Evolutionary conservation across 1,140 invertebrate species (phyloP).

Genomic region (Micrasema minimum): DNA sequence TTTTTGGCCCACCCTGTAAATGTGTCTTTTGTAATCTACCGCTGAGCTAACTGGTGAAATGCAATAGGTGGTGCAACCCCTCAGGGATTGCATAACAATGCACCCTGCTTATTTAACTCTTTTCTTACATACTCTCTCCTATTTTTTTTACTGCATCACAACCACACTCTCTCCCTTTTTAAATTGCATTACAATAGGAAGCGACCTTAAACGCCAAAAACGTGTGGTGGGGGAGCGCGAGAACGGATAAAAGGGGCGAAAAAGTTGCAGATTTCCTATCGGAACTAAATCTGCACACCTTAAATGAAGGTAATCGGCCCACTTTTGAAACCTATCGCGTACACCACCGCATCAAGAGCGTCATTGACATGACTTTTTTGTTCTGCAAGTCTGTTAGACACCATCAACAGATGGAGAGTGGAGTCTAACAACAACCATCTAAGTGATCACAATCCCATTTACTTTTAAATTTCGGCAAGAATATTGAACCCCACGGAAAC

Average conservation of each 20-base stretch:
- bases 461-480: background rate
- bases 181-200: background rate
- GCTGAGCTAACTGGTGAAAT: too few relatives aligned
- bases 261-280: background rate
- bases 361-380: background rate
- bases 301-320: background rate
- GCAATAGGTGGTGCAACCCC: too few relatives aligned
- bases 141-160: too few relatives aligned
- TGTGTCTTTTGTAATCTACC: too few relatives aligned
- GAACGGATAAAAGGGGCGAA: background rate
- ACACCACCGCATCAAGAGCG: background rate
- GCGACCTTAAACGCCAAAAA: background rate
- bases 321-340: background rate
- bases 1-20: too few relatives aligned
- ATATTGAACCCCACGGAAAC: background rate
- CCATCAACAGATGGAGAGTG: background rate
- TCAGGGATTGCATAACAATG: too few relatives aligned
- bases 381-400: background rate
- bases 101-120: too few relatives aligned
- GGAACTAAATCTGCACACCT: background rate
- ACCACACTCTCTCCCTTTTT: too few relatives aligned
- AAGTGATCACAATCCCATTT: background rate
- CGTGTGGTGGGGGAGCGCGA: background rate
- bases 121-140: too few relatives aligned
- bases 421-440: background rate